Evolutionary conservation across 2,113 vertebrate species (phyloP), one percentile per base, ranked within the genome.

Genomic region (Xiphophorus couchianus): DNA sequence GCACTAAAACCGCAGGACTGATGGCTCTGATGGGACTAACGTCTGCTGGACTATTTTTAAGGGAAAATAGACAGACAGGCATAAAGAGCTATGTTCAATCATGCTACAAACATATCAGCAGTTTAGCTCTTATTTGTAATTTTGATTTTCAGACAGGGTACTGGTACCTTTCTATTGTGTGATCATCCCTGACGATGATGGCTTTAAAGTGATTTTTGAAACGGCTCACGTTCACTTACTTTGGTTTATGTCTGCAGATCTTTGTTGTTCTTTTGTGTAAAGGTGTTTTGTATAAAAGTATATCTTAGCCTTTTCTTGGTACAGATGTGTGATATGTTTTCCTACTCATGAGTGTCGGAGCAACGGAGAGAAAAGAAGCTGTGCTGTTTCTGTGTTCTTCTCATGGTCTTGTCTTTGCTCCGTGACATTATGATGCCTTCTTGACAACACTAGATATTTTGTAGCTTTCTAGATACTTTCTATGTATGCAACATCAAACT

Each of bases 381-480:
- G 82, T 93, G 89, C 88, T 95, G 97, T 97, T 96, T 97, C 96
- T 95, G 96, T 98, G 96, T 97, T 96, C 96, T 96, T 96, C 97
- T 96, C 96, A 96, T 97, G 96, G 96, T 98, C 96, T 96, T 96
- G 97, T 98, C 96, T 97, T 97, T 96, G 97, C 96, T 97, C 96
- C 94, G 96, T 98, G 96, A 98, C 95, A 97, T 98, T 96, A 97
- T 96, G 96, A 98, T 98, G 97, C 97, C 96, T 98, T 98, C 97
- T 97, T 96, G 96, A 98, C 95, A 96, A 97, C 97, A 96, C 95
- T 98, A 96, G 95, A 97, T 96, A 98, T 98, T 99, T 99, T 99
- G 96, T 99, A 99, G 98, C 98, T 98, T 98, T 98, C 96, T 99
- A 99, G 97, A 97, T 96, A 96, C 95, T 99, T 99, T 98, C 96